These are phyloP conservation scores for Hydractinia symbiolongicarpus DNA, from an alignment of 30 jellyfish, hydroid and myxozoan genomes.

Conservation along the genomic window DNA sequence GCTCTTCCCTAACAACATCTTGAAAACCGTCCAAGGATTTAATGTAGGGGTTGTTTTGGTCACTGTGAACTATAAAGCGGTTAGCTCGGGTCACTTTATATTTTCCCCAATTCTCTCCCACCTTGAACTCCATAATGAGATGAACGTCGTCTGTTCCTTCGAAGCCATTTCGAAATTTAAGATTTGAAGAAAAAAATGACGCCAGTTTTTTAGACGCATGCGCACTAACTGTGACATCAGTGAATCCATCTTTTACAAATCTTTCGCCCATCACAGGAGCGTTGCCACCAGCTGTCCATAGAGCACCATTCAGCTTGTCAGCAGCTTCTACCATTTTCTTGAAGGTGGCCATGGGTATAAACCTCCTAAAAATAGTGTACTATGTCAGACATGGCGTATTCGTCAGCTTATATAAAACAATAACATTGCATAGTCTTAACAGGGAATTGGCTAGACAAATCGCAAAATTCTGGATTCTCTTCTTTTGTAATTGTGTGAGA, in stretches of 20 bases:
- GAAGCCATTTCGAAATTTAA: slow-evolving; percentile 48
- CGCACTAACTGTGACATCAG: slow-evolving; percentile 52
- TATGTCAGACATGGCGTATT: no score
- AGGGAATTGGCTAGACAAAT: no score
- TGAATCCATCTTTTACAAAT: slow-evolving; percentile 56
- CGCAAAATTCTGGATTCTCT: no score
- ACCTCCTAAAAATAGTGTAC: slow-evolving; percentile 21
- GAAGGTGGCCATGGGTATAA: slow-evolving; percentile 44
- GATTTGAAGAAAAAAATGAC: slow-evolving; percentile 39
- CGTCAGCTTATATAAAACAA: no score
- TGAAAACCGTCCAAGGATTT: slow-evolving; percentile 50
- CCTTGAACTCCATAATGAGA: slow-evolving; percentile 69
- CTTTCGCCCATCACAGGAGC: slow-evolving; percentile 84
- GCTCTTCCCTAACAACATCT: slow-evolving; percentile 26
- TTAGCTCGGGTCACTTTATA: slow-evolving; percentile 79
- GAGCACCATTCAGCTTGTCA: slow-evolving; percentile 33
- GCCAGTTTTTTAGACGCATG: slow-evolving; percentile 52
- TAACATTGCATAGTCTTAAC: no score
- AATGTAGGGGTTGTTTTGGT: slow-evolving; percentile 59
- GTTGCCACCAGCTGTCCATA: slow-evolving; percentile 89
- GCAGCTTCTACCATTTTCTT: slow-evolving; percentile 52
- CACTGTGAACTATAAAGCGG: slow-evolving; percentile 72
- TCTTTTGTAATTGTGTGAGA: no score
- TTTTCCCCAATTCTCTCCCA: slow-evolving; percentile 78
- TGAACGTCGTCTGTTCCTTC: slow-evolving; percentile 76